Percentiles rank a stretch among this genome's conserved stretches.
These are phyloP conservation scores for Leptopilina drosophilae DNA, from an alignment of 2,888 invertebrate genomes.

Conservation along the genomic window DNA sequence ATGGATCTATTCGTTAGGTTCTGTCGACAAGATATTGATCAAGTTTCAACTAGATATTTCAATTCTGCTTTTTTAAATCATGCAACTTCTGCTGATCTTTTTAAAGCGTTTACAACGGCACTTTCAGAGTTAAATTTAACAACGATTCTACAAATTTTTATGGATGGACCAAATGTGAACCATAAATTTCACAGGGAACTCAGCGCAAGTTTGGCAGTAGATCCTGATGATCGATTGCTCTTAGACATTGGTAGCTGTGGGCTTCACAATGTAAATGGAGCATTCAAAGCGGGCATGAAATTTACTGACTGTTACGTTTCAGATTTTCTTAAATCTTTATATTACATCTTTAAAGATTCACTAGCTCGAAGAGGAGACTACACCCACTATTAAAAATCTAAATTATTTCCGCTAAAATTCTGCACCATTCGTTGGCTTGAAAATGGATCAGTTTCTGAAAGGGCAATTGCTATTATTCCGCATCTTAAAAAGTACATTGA, in stretches of 20 bases:
- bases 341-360: no score
- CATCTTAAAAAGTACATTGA: constrained; percentile 53
- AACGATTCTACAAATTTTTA: constrained; percentile 50
- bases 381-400: no score
- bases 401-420: no score
- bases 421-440: no score
- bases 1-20: constrained; percentile 63
- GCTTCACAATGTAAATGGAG: constrained; percentile 65
- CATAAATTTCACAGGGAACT: background rate
- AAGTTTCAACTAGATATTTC: constrained; percentile 59
- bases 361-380: no score
- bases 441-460: no score
- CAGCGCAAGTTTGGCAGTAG: constrained; percentile 12
- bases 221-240: constrained; percentile 41
- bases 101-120: constrained; percentile 48
- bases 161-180: background rate
- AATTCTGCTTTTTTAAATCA: constrained; percentile 56
- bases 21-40: constrained; percentile 54
- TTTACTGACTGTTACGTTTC: constrained; percentile 55
- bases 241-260: constrained; percentile 65
- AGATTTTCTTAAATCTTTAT: no score
- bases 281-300: constrained; percentile 62
- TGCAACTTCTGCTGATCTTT: constrained; percentile 57
- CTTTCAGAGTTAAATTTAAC: constrained; percentile 44
- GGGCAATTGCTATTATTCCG: constrained; percentile 52